Conservation (phyloP, 1,140 invertebrate species). For the Myzus persicae region DNA sequence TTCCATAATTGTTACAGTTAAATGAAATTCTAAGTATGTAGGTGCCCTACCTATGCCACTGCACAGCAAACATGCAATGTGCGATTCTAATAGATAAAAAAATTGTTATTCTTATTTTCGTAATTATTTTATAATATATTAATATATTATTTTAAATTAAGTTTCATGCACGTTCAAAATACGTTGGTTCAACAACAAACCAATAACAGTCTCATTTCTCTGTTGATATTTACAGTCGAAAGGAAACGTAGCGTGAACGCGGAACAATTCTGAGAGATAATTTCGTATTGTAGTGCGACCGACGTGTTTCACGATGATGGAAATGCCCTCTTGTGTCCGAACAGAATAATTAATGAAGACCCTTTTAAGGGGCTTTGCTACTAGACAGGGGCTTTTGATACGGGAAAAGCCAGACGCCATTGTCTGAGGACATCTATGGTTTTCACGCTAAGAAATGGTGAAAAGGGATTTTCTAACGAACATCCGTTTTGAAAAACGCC, state of each 20-base stretch:
- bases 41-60: background rate
- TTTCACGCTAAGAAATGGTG: constrained; percentile 12
- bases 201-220: background rate
- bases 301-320: constrained; percentile 37
- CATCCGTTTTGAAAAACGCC: constrained; percentile 28
- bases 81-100: background rate
- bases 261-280: constrained; percentile 6
- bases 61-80: too few species aligned
- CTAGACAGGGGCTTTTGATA: background rate
- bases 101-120: background rate
- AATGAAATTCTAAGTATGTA: background rate
- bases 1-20: background rate
- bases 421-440: background rate
- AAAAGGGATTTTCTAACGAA: constrained; percentile 37
- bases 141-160: background rate
- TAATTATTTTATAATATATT: too few species aligned
- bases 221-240: background rate
- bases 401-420: constrained; percentile 21
- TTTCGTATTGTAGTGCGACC: background rate
- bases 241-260: background rate
- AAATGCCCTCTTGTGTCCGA: constrained; percentile 43
- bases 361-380: constrained; percentile 28
- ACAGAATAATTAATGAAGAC: constrained; percentile 45
- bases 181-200: background rate
- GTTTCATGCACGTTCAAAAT: background rate